These are phyloP conservation scores for Melolontha melolontha DNA, from an alignment of 2,888 invertebrate genomes.

Conservation along the genomic window DNA sequence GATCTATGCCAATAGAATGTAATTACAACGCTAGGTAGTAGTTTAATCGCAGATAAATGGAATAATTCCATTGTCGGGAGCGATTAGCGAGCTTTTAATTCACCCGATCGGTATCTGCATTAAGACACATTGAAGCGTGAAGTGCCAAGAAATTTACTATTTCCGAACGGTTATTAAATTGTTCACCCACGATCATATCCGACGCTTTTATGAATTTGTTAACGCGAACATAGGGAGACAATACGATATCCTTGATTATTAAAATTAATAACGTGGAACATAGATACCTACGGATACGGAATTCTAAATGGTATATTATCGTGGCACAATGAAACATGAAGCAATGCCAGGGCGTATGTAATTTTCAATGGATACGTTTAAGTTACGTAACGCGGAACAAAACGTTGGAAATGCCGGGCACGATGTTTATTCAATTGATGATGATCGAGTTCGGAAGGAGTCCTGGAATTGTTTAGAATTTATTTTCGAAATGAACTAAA, in stretches of 20 bases:
- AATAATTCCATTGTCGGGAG: constrained; percentile 17
- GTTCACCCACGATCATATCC: too few species aligned
- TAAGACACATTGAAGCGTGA: constrained; percentile 9
- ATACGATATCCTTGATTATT: constrained; percentile 3
- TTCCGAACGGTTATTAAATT: too few species aligned
- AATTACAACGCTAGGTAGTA: too few species aligned
- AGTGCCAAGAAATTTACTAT: background rate
- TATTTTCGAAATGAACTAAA: too few species aligned
- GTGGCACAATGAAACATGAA: background rate
- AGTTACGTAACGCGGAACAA: background rate
- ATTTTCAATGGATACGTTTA: too few species aligned
- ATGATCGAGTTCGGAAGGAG: too few species aligned
- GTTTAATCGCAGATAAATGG: too few species aligned
- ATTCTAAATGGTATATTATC: background rate
- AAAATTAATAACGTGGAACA: constrained; percentile 27
- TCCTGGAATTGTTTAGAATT: too few species aligned
- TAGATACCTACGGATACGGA: constrained; percentile 8
- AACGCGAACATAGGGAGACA: background rate
- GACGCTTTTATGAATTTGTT: too few species aligned
- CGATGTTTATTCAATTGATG: too few species aligned
- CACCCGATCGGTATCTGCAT: background rate
- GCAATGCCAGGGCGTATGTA: background rate
- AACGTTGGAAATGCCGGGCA: background rate
- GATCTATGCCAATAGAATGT: too few species aligned
- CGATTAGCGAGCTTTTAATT: background rate